A percentile compares a stretch with the other conserved stretches of the same genome.
Evolutionary conservation across 2,113 vertebrate genomes (phyloP).

Genomic region (Rafetus swinhoei): DNA sequence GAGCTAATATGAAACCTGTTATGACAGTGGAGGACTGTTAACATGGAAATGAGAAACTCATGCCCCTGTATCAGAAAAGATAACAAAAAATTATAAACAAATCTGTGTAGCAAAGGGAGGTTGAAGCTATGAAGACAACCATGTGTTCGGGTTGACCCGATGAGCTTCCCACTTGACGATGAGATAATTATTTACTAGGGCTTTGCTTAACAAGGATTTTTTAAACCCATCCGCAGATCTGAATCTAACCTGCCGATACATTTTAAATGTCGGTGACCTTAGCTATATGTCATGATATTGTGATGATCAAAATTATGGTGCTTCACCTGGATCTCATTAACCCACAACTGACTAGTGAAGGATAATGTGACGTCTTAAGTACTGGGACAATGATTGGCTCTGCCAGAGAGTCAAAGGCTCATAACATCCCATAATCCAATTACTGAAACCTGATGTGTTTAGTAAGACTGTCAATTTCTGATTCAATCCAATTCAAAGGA

Average conservation of each 20-base stretch:
- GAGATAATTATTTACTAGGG: background rate
- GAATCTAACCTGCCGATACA: background rate
- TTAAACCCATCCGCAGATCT: background rate
- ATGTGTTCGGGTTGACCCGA: background rate
- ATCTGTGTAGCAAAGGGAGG: background rate
- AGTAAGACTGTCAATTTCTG: slow-evolving; percentile 51
- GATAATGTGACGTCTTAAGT: fast-evolving
- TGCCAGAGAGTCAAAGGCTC: background rate
- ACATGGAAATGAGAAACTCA: background rate
- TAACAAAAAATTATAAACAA: background rate
- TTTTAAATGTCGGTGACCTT: background rate
- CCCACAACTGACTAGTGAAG: slow-evolving; percentile 24
- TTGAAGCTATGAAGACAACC: background rate
- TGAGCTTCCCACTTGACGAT: background rate
- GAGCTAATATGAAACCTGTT: background rate
- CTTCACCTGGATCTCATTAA: background rate
- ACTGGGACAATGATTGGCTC: background rate
- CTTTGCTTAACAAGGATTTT: background rate
- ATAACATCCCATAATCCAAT: background rate
- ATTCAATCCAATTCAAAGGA: slow-evolving; percentile 47
- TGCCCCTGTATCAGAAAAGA: background rate
- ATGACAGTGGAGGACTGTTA: background rate
- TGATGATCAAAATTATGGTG: background rate
- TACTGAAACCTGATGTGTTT: slow-evolving; percentile 23
- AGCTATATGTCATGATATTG: background rate